Evolutionary conservation across 2,888 invertebrate genomes (phyloP).

Genomic region (Drosophila fungiperda): DNA sequence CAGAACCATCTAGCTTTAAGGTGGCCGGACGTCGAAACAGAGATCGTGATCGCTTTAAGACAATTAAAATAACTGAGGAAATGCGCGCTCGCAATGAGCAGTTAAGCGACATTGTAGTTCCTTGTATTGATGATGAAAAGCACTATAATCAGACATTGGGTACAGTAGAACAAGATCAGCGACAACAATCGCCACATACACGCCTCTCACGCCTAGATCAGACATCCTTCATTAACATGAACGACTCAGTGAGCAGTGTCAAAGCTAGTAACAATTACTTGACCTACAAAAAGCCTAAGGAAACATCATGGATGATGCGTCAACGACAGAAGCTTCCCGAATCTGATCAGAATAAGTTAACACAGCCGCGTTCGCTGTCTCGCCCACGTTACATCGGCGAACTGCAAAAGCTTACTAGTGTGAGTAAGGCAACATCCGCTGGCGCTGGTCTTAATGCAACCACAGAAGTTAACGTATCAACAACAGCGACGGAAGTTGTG

Average conservation of each 20-base stretch:
- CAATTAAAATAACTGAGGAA: slow-evolving; percentile 83
- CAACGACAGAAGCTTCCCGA: slow-evolving; percentile 37
- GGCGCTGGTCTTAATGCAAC: slow-evolving; percentile 73
- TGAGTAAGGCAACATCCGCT: slow-evolving; percentile 83
- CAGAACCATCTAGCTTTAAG: slow-evolving; percentile 61
- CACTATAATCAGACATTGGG: slow-evolving; percentile 6
- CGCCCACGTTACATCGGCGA: slow-evolving; percentile 83
- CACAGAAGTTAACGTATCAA: slow-evolving; percentile 24
- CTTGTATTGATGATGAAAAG: slow-evolving; percentile 83
- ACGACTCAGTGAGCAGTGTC: slow-evolving; percentile 28
- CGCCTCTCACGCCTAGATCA: slow-evolving; percentile 79
- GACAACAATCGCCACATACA: slow-evolving; percentile 40
- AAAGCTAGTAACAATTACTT: slow-evolving; percentile 71
- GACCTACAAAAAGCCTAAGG: slow-evolving; percentile 83
- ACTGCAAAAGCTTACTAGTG: slow-evolving; percentile 79
- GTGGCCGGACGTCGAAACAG: slow-evolving; percentile 78
- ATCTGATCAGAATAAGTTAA: slow-evolving; percentile 2
- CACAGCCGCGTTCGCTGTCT: slow-evolving; percentile 81
- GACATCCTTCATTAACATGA: slow-evolving; percentile 57
- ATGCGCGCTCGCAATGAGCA: slow-evolving; percentile 63
- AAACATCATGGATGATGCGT: slow-evolving; percentile 58
- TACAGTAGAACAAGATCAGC: slow-evolving; percentile 7
- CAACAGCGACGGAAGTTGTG: slow-evolving; percentile 20
- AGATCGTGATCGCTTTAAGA: slow-evolving; percentile 85
- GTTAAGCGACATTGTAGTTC: slow-evolving; percentile 81